These are phyloP conservation scores for Microcebus jonahi DNA, from an alignment of 2,113 vertebrate species.

Conservation along the genomic window DNA sequence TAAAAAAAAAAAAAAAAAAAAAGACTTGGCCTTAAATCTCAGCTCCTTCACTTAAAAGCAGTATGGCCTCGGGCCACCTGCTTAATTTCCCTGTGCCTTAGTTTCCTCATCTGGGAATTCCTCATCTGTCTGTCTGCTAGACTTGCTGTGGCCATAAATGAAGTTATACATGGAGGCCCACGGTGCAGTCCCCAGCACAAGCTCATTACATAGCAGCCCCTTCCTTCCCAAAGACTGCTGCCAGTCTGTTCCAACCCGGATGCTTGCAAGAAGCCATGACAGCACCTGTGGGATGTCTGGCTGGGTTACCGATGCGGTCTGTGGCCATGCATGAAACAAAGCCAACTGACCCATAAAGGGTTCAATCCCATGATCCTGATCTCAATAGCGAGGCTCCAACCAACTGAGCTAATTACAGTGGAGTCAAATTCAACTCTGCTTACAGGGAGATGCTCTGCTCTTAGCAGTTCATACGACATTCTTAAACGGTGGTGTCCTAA, in stretches of 20 bases:
- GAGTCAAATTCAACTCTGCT: slow-evolving; percentile 43
- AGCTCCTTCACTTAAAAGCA: slow-evolving; percentile 48
- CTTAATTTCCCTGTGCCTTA: neutral
- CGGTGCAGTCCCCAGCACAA: neutral
- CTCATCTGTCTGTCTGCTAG: neutral
- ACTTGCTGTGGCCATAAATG: neutral
- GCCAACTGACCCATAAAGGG: slow-evolving; percentile 70
- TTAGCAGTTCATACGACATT: slow-evolving; percentile 29
- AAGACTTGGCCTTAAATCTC: slow-evolving; percentile 57
- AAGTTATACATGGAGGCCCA: neutral
- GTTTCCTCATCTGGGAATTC: slow-evolving; percentile 7
- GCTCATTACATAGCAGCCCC: neutral
- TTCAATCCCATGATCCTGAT: slow-evolving; percentile 76
- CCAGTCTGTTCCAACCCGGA: slow-evolving; percentile 22
- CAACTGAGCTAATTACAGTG: slow-evolving; percentile 71
- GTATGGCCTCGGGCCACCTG: neutral
- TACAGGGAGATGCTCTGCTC: neutral
- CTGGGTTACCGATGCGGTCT: neutral
- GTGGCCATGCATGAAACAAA: slow-evolving; percentile 72
- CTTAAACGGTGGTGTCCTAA: neutral
- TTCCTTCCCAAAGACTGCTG: neutral
- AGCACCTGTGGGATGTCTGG: slow-evolving; percentile 47
- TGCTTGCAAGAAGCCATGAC: slow-evolving; percentile 21
- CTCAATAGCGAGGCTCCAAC: slow-evolving; percentile 65
- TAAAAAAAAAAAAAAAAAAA: slow-evolving; percentile 22